Evolutionary conservation across 1,140 invertebrate genomes (phyloP).

Genomic region (Temnothorax nylanderi): DNA sequence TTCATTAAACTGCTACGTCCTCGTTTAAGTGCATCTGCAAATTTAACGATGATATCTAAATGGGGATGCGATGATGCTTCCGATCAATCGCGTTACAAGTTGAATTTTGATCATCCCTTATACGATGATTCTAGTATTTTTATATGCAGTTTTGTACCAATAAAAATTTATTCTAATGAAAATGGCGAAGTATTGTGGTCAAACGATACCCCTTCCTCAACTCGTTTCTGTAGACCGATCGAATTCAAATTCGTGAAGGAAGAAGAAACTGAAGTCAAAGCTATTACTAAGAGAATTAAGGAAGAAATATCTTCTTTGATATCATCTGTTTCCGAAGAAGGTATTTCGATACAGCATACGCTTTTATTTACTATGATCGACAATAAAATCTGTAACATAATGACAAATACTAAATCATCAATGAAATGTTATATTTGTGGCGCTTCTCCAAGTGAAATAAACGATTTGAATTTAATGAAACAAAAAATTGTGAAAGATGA

Average conservation of each 20-base stretch:
- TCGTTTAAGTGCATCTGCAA: too few relatives aligned
- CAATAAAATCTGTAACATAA: conserved; percentile 83
- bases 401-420: conserved; percentile 72
- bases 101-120: conserved; percentile 69
- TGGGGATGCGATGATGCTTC: conserved; percentile 78
- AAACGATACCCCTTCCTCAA: conserved; percentile 78
- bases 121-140: conserved; percentile 54
- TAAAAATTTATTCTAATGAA: conserved; percentile 40
- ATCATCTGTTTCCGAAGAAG: background rate
- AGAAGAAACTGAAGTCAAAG: conserved; percentile 72
- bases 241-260: conserved; percentile 78
- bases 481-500: background rate
- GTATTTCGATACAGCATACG: conserved; percentile 46
- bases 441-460: conserved; percentile 36
- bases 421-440: conserved; percentile 65
- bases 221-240: conserved; percentile 75
- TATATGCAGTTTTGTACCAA: conserved; percentile 60
- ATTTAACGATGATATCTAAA: conserved; percentile 77
- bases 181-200: conserved; percentile 62
- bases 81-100: conserved; percentile 74
- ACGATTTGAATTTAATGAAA: background rate
- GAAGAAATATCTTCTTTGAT: background rate
- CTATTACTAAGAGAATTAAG: conserved; percentile 32
- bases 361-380: conserved; percentile 81
- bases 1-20: too few relatives aligned